Base-by-base conservation (phyloP, 2,888 invertebrate genomes). In the Macrophya alboannulata region DNA sequence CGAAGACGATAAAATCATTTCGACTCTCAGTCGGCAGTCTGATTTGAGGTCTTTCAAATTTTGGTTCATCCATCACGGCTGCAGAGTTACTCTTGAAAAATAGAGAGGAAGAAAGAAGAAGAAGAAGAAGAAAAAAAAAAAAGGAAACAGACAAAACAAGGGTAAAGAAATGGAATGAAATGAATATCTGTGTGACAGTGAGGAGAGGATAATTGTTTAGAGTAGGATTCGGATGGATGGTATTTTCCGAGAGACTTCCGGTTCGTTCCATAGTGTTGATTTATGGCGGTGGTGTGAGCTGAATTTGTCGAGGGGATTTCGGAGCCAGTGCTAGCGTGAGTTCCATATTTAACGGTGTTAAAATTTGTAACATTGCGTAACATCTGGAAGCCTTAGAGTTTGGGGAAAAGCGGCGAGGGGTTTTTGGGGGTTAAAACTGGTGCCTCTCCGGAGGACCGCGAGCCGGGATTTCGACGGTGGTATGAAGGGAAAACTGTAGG, bases 321-420 rank as follows among this genome's bases (percentile, higher is more conserved):
- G 17, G 31, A 43, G 68, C 82, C 45, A 71, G 55, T 71, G 51
- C n/a, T n/a, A n/a, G 48, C 51, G 85, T 79, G 82, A 82, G 82
- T 85, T 82, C 85, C 85, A 85, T 81, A 85, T 85, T 85, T 85
- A 85, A 85, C 81, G 85, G 81, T 85, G 72, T 82, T 85, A 81
- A 85, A 85, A 85, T 85, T 85, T 85, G 81, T 85, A 85, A 85
- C 85, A 55, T 72, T 81, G 81, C 85, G 85, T 82, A 85, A 79
- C 85, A 85, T 85, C 85, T 85, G 85, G 71, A 77, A 79, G 48
- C 45, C 21, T 72, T 48, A 17, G 85, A 82, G 68, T 68, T 48
- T n/a, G 45, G 25, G 48, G 25, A 4, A 25, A 31, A 9, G 65
- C 2, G 15, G 4, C 43, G 72, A 31, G 68, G 83, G 48, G 25